Percentiles rank a stretch among this genome's conserved stretches.
Conservation (phyloP, 2,113 vertebrate species). For the Uria aalge region DNA sequence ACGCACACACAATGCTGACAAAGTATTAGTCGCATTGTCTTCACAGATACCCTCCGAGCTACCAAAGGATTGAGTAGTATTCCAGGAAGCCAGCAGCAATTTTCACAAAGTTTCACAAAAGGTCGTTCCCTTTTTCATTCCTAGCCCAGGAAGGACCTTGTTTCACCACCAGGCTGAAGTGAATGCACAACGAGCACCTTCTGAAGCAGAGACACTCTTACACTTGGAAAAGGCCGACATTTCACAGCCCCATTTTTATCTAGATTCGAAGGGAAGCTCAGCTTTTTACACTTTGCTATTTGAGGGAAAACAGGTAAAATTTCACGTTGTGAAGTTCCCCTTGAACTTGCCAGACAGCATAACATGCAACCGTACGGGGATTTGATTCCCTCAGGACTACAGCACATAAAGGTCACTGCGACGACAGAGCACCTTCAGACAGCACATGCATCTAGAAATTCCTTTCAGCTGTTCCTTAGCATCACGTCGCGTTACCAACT, state of each 20-base stretch:
- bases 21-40: neutral
- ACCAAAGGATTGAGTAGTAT: neutral
- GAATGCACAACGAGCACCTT: neutral
- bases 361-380: neutral
- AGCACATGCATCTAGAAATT: neutral
- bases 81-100: neutral
- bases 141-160: neutral
- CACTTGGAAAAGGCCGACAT: neutral
- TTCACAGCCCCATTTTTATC: neutral
- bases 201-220: neutral
- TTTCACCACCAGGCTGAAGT: neutral
- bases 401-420: neutral
- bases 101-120: neutral
- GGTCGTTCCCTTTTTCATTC: neutral
- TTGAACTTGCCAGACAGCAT: neutral
- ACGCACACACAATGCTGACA: neutral
- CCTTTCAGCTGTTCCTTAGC: neutral
- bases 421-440: neutral
- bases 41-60: neutral
- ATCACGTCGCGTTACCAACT: neutral
- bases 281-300: neutral
- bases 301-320: neutral
- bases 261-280: neutral
- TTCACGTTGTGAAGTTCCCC: neutral
- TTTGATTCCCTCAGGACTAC: neutral